Base-by-base conservation (phyloP, 2,888 invertebrate species). In the Operophtera brumata region DNA sequence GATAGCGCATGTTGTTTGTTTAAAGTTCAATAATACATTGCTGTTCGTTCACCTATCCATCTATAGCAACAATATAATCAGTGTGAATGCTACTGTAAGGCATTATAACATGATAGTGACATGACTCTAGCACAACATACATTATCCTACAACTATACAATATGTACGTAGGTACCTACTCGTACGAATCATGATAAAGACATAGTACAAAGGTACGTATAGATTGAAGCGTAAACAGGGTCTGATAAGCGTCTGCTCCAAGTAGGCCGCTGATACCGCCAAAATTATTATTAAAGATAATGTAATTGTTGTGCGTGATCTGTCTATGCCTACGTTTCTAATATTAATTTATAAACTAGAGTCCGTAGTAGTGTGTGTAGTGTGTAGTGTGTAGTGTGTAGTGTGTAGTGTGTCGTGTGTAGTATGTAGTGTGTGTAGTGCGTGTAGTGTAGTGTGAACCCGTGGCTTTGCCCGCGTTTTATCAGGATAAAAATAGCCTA, bases 201-300 rank as follows among this genome's bases (percentile, higher is more conserved):
- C 30, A 34, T 11, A 3, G 11, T 11, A 34, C 34, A 6, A 34
- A 4, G 36, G 7, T 12, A 13, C 13, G 6, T n/a, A 25, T n/a
- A 30, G 46, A 44, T 39, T 36, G 9, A 14, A 35, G 40, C 28
- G 30, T 39, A 45, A 51, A 45, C n/a, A n/a, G 26, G 34, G 40
- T 47, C 32, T 51, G 51, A 51, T 51, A 52, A 52, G 30, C 28
- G 14, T 52, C 45, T 51, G 14, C 35, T 20, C 14, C 36, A 41
- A 46, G 25, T 46, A 40, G 52, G 41, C 20, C 46, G 36, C 34
- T 51, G 40, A 34, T 44, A 45, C 34, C 20, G 12, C 32, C 20
- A 32, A 39, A 45, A 13, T 41, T 51, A 11, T 14, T 43, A 20
- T 20, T 10, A 20, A 4, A 20, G 20, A 20, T 20, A 20, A 20